phyloP scores from a whole-genome alignment of 2,797 vertebrate genomes.

The Jordanella pulchra region DNA sequence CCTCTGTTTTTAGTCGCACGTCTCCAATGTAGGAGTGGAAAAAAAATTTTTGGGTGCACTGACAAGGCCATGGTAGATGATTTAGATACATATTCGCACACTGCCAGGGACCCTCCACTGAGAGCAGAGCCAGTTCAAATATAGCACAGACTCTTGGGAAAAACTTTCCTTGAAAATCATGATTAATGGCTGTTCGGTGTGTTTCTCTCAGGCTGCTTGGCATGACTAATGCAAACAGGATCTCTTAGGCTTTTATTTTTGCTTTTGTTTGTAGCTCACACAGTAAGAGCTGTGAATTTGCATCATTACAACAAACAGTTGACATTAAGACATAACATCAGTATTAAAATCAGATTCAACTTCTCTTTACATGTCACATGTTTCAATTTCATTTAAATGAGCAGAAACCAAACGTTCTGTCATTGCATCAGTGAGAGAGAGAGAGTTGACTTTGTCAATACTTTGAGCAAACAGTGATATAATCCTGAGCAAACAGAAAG shows the following conservation, averaged over 20 bases:
- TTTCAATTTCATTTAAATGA: not conserved
- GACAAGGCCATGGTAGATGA: conserved; percentile 61
- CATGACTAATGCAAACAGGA: conserved; percentile 69
- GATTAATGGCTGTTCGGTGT: conserved; percentile 61
- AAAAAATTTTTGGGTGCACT: conserved; percentile 30
- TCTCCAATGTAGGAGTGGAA: conserved; percentile 50
- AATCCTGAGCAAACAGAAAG: conserved; percentile 67
- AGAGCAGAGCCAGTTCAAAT: conserved; percentile 76
- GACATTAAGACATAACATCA: not conserved
- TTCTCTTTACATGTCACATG: not conserved
- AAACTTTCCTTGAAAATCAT: conserved; percentile 70
- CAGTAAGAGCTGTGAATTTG: conserved; percentile 6
- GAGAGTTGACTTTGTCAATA: conserved; percentile 57
- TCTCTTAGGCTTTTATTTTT: conserved; percentile 48
- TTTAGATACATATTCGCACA: conserved; percentile 66
- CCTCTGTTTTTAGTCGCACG: conserved; percentile 34
- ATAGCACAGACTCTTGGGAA: conserved; percentile 70
- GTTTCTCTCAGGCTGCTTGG: conserved; percentile 58
- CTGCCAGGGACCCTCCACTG: conserved; percentile 62
- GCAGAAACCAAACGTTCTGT: conserved; percentile 22
- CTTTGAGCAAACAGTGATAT: conserved; percentile 77
- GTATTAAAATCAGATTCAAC: not conserved
- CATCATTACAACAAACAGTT: conserved; percentile 14
- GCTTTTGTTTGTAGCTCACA: conserved; percentile 25
- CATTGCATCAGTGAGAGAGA: conserved; percentile 47